phyloP scores from a whole-genome alignment of 2,113 vertebrate species.

The Centrocercus urophasianus region DNA sequence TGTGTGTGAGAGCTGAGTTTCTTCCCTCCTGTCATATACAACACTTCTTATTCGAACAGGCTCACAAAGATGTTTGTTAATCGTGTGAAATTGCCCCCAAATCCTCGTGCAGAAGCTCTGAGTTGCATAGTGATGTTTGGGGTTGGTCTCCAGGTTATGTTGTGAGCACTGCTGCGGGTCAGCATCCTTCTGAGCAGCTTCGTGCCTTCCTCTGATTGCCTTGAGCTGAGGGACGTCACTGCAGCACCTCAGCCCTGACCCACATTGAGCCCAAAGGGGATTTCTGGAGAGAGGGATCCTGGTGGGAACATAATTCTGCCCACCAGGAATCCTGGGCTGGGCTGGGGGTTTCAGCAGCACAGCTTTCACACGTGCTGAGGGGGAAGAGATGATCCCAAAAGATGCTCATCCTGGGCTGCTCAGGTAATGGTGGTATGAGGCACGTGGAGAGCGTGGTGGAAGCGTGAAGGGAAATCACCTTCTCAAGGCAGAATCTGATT shows the following conservation, averaged over 20 bases:
- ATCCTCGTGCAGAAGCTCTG: background rate
- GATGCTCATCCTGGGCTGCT: conserved; percentile 2
- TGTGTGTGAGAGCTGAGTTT: background rate
- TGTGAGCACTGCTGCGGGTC: background rate
- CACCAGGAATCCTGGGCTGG: background rate
- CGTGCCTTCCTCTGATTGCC: conserved; percentile 36
- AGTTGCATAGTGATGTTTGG: background rate
- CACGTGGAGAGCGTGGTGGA: background rate
- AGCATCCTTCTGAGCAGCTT: background rate
- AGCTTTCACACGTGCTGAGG: conserved; percentile 25
- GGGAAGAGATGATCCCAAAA: conserved; percentile 28
- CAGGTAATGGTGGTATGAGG: conserved; percentile 23
- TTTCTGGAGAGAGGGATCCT: conserved; percentile 40
- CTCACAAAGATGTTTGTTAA: background rate
- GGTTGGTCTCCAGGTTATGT: conserved; percentile 2
- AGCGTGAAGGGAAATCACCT: background rate
- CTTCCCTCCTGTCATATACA: background rate
- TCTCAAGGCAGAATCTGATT: background rate
- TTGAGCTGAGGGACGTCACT: background rate
- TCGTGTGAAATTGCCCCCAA: background rate
- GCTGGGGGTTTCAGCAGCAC: conserved; percentile 19
- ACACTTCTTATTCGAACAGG: background rate
- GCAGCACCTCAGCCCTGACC: conserved; percentile 4
- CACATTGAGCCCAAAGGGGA: conserved; percentile 19
- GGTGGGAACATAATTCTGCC: conserved; percentile 26